Percentiles rank a stretch among this genome's conserved stretches.
phyloP scores from a whole-genome alignment of 2,113 vertebrate species.

The Gallinago paraguaiae region DNA sequence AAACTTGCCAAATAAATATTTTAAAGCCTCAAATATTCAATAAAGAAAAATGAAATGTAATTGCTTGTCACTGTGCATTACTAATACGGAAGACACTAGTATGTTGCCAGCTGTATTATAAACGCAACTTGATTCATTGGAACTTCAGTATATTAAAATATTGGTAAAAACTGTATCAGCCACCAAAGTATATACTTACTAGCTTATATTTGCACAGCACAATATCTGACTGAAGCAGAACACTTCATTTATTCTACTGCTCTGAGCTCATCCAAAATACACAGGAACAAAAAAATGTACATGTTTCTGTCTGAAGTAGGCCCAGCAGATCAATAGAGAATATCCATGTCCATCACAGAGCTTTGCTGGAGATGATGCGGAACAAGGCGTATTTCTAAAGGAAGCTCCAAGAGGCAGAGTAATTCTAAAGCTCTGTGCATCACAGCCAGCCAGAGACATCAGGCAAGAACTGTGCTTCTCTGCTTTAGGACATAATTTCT shows the following conservation, averaged over 20 bases:
- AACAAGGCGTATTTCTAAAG: not conserved
- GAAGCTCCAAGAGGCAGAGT: not conserved
- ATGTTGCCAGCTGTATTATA: not conserved
- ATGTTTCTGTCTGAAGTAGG: not conserved
- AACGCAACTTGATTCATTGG: not conserved
- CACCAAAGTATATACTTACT: not conserved
- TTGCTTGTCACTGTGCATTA: not conserved
- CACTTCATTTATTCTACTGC: not conserved
- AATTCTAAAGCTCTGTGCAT: not conserved
- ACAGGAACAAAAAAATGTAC: not conserved
- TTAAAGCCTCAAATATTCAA: constrained; percentile 29
- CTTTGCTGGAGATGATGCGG: constrained; percentile 15
- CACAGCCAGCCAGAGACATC: not conserved
- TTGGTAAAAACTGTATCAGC: not conserved
- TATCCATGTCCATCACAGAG: not conserved
- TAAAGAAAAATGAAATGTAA: constrained; percentile 39
- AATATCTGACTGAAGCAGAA: constrained; percentile 4
- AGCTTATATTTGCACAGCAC: not conserved
- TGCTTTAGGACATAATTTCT: not conserved
- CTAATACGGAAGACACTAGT: not conserved
- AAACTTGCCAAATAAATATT: constrained; percentile 40
- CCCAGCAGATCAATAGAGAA: not conserved
- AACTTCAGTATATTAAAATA: constrained; percentile 27
- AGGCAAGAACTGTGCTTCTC: not conserved
- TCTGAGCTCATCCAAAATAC: constrained; percentile 14